A percentile compares a stretch with the other conserved stretches of the same genome.
These are phyloP conservation scores for Anodontia alba DNA, from an alignment of 2,888 invertebrate genomes.

Conservation along the genomic window DNA sequence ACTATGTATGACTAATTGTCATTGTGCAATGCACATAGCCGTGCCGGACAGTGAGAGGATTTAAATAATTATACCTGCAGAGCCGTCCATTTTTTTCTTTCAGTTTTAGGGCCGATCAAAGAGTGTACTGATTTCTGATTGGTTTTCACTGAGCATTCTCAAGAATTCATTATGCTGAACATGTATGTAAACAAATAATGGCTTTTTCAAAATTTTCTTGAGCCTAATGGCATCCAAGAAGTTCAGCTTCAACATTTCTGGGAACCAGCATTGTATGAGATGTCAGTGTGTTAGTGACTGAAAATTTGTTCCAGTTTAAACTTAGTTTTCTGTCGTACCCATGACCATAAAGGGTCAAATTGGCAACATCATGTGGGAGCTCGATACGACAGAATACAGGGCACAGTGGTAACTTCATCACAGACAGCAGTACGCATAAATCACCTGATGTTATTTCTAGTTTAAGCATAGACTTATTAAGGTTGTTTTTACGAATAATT, in stretches of 20 bases:
- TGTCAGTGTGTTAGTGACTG: not conserved
- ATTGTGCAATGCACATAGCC: too few species aligned
- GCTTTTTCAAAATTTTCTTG: not conserved
- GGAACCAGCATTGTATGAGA: not conserved
- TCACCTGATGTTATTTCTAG: conserved; percentile 1
- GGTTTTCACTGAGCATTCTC: not conserved
- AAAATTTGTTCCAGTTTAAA: not conserved
- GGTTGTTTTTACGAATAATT: not conserved
- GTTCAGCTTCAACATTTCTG: not conserved
- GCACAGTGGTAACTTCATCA: not conserved
- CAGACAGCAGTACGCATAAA: not conserved
- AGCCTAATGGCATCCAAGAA: not conserved
- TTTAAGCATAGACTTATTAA: not conserved
- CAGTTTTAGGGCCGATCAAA: not conserved
- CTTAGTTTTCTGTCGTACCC: not conserved
- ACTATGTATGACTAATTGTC: too few species aligned
- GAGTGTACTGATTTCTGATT: not conserved
- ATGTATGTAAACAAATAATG: not conserved
- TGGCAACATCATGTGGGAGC: not conserved
- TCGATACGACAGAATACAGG: not conserved
- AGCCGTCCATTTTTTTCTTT: not conserved
- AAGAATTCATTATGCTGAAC: not conserved
- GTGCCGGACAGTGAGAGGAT: not conserved
- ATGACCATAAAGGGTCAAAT: not conserved
- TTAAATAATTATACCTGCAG: not conserved